phyloP scores from a whole-genome alignment of 53 echinoderm and acorn worm genomes.

The Holothuria scabra region DNA sequence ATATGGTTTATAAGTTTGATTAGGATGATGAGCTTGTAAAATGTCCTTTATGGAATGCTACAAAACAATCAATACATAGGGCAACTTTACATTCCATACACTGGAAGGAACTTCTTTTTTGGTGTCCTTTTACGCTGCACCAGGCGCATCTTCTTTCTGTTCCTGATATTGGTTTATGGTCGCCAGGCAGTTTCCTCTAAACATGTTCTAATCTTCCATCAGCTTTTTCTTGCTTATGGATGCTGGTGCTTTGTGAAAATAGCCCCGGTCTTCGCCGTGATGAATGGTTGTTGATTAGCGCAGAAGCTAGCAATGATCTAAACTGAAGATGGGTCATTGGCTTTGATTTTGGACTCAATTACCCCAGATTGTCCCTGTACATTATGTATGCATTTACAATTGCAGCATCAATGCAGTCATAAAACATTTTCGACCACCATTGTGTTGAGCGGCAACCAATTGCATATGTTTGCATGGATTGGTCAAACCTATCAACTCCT shows the following conservation, averaged over 20 bases:
- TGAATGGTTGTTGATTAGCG: slow-evolving; percentile 15
- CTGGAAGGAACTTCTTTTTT: slow-evolving; percentile 13
- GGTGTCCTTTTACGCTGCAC: slow-evolving; percentile 24
- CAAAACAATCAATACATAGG: slow-evolving; percentile 30
- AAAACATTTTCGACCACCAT: slow-evolving; percentile 28
- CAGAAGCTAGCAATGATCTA: slow-evolving; percentile 23
- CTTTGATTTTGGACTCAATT: neutral
- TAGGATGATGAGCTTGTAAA: no score
- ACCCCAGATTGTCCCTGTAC: slow-evolving; percentile 21
- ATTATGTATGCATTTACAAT: slow-evolving; percentile 34
- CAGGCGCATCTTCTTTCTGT: slow-evolving; percentile 19
- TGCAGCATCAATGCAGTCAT: slow-evolving; percentile 14
- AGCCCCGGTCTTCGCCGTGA: slow-evolving; percentile 16
- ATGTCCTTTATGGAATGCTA: neutral
- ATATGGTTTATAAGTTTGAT: no score
- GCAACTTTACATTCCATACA: slow-evolving; percentile 22
- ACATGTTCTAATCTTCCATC: slow-evolving; percentile 13
- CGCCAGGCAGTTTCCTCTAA: slow-evolving; percentile 15
- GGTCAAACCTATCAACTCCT: slow-evolving; percentile 31
- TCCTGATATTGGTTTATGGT: neutral
- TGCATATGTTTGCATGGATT: slow-evolving; percentile 23
- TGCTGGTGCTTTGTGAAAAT: neutral
- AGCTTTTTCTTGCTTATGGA: slow-evolving; percentile 33
- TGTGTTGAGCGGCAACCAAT: slow-evolving; percentile 29
- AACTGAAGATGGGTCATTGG: slow-evolving; percentile 22